Percentiles rank a stretch among this genome's conserved stretches.
These are phyloP conservation scores for Myxocyprinus asiaticus DNA, from an alignment of 2,113 vertebrate genomes.

Conservation along the genomic window DNA sequence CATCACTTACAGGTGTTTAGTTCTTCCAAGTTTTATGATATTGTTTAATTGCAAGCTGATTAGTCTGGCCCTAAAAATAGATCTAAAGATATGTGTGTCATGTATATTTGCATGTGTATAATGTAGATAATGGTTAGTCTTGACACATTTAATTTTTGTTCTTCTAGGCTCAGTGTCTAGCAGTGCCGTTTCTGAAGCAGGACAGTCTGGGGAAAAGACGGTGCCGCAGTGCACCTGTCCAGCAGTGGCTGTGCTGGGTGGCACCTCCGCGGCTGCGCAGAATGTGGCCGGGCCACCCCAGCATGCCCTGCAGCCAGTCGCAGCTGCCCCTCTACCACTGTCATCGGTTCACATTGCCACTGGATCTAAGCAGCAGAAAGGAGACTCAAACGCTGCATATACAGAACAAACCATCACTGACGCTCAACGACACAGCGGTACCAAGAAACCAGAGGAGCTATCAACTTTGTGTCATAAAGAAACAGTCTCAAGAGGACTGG, in stretches of 20 bases:
- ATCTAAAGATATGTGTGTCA: no score
- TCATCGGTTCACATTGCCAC: constrained; percentile 58
- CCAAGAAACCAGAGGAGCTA: constrained; percentile 54
- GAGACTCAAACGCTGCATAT: constrained; percentile 49
- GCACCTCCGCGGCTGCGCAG: constrained; percentile 84
- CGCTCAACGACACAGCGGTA: constrained; percentile 47
- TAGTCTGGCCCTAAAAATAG: no score
- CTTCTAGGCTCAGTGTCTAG: constrained; percentile 77
- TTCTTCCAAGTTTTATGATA: no score
- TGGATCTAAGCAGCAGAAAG: constrained; percentile 64
- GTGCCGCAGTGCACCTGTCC: constrained; percentile 86
- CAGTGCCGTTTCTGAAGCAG: constrained; percentile 71
- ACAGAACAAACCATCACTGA: constrained; percentile 57
- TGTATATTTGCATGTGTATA: no score
- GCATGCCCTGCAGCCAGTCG: constrained; percentile 90
- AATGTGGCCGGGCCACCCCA: constrained; percentile 89
- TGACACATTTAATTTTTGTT: neutral
- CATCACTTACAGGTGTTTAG: constrained; percentile 81
- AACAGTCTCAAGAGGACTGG: constrained; percentile 47
- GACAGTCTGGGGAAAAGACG: constrained; percentile 73
- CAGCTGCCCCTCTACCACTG: constrained; percentile 73
- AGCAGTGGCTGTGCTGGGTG: constrained; percentile 84
- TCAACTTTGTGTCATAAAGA: constrained; percentile 47
- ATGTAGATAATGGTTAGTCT: neutral
- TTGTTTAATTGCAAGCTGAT: no score